phyloP scores from a whole-genome alignment of 2,113 vertebrate genomes.

The Microtus ochrogaster region DNA sequence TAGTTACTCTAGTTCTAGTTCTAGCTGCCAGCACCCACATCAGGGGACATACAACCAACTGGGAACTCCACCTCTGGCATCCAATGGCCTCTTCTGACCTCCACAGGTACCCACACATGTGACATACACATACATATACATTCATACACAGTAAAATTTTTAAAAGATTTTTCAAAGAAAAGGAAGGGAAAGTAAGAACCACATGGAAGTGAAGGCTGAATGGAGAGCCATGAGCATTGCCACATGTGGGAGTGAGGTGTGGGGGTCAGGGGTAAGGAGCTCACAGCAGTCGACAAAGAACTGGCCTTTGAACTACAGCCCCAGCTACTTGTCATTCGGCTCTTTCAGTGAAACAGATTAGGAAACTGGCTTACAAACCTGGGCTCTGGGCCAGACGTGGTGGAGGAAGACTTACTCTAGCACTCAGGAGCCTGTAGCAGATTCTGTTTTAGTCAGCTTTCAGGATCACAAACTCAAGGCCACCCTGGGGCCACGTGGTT shows the following conservation, averaged over 20 bases:
- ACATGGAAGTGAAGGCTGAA: background rate
- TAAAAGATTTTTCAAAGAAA: background rate
- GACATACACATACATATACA: background rate
- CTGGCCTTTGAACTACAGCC: background rate
- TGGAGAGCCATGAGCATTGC: background rate
- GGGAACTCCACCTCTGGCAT: background rate
- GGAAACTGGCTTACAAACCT: conserved; percentile 27
- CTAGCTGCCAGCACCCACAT: background rate
- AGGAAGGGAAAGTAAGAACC: background rate
- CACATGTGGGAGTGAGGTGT: background rate
- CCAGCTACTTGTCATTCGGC: background rate
- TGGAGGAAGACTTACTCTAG: background rate
- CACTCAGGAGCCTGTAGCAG: background rate
- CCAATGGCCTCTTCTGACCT: background rate
- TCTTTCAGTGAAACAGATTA: conserved; percentile 27
- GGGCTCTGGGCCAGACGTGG: background rate
- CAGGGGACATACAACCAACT: background rate
- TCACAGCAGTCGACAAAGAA: background rate
- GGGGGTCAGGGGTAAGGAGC: background rate
- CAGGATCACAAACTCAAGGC: background rate
- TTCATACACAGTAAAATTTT: background rate
- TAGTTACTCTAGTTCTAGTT: background rate
- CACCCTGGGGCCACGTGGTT: background rate
- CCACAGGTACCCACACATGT: background rate
- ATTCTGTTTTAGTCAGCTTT: background rate